These are phyloP conservation scores for Ophion costatus DNA, from an alignment of 2,888 invertebrate genomes.

Conservation along the genomic window DNA sequence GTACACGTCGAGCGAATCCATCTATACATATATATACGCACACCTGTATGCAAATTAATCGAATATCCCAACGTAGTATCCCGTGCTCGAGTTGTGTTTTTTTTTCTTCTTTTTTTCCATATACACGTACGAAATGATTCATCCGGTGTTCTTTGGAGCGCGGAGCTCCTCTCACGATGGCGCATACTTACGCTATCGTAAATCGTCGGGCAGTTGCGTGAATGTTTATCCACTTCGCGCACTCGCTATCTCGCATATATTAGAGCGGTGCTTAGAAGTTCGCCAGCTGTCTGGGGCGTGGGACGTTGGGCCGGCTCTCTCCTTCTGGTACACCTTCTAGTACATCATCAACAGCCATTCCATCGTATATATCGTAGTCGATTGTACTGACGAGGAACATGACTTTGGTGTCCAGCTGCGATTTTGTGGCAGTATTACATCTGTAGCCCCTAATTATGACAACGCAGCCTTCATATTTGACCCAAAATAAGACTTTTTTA, in stretches of 20 bases:
- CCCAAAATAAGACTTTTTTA: no score
- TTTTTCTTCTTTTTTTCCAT: conserved; percentile 19
- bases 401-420: not conserved
- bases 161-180: conserved; percentile 26
- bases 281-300: conserved; percentile 53
- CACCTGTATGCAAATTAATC: conserved; percentile 54
- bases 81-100: conserved; percentile 34
- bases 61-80: conserved; percentile 42
- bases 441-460: no score
- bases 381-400: not conserved
- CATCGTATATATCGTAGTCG: not conserved
- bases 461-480: no score
- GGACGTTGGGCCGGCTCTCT: conserved; percentile 39
- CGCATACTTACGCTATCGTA: conserved; percentile 44
- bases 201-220: conserved; percentile 46
- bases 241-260: conserved; percentile 38
- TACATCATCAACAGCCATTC: conserved; percentile 12
- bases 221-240: conserved; percentile 53
- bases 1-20: conserved; percentile 15
- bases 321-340: conserved; percentile 19
- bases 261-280: conserved; percentile 52
- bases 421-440: no score
- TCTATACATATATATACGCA: not conserved
- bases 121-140: conserved; percentile 47
- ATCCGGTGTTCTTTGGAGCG: conserved; percentile 30